These are phyloP conservation scores for Larimichthys crocea DNA, from an alignment of 2,113 vertebrate species.

Conservation along the genomic window DNA sequence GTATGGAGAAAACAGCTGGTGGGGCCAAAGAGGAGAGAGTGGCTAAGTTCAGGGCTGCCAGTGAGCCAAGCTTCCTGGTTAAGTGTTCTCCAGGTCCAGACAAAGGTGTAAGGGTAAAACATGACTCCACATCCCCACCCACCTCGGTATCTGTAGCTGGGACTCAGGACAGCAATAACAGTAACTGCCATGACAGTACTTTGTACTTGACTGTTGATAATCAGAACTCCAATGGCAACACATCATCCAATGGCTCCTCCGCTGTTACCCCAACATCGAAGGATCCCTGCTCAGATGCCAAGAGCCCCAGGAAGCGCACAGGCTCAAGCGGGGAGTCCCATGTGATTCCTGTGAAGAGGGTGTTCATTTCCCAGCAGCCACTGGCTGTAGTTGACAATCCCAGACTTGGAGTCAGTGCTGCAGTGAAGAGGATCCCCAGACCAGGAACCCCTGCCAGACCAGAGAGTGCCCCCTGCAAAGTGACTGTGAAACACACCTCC, in stretches of 20 bases:
- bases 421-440: slow-evolving; percentile 86
- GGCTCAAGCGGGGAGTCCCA: slow-evolving; percentile 87
- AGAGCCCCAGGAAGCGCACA: slow-evolving; percentile 90
- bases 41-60: slow-evolving; percentile 86
- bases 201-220: slow-evolving; percentile 88
- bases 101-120: slow-evolving; percentile 87
- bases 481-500: slow-evolving; percentile 82
- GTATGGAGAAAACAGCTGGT: slow-evolving; percentile 70
- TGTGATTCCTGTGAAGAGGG: slow-evolving; percentile 93
- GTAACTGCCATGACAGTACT: slow-evolving; percentile 86
- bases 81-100: slow-evolving; percentile 86
- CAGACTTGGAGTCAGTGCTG: slow-evolving; percentile 76
- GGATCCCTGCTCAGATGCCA: slow-evolving; percentile 87
- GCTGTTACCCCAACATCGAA: slow-evolving; percentile 79
- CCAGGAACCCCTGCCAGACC: slow-evolving; percentile 82
- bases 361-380: slow-evolving; percentile 90
- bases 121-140: slow-evolving; percentile 81
- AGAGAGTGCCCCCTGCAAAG: slow-evolving; percentile 87
- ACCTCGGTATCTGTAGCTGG: slow-evolving; percentile 81
- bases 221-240: slow-evolving; percentile 87
- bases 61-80: slow-evolving; percentile 85
- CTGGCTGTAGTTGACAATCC: slow-evolving; percentile 79
- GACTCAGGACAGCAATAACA: slow-evolving; percentile 88
- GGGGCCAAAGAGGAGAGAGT: slow-evolving; percentile 84
- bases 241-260: slow-evolving; percentile 83